Conservation (phyloP, 2,888 invertebrate species). For the Thyatira batis region DNA sequence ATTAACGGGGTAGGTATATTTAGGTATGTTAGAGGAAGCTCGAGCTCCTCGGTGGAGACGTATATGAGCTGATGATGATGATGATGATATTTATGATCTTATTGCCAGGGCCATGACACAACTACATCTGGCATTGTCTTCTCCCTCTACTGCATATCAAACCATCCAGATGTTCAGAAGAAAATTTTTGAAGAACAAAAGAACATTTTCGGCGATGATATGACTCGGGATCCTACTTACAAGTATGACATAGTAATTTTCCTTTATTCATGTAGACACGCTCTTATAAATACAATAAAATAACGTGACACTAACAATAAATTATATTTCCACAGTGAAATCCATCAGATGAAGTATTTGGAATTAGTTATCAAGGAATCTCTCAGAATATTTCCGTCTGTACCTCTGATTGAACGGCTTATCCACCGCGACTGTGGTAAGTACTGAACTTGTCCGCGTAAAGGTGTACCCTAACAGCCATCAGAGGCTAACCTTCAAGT, state of each 20-base stretch:
- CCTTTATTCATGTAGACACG: background rate
- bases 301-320: too few relatives aligned
- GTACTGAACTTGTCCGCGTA: too few relatives aligned
- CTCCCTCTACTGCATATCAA: slow-evolving; percentile 74
- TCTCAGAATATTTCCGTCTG: slow-evolving; percentile 77
- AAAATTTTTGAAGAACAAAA: slow-evolving; percentile 76
- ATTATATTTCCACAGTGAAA: slow-evolving; percentile 48
- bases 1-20: too few relatives aligned
- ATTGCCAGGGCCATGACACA: slow-evolving; percentile 80
- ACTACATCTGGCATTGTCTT: slow-evolving; percentile 82
- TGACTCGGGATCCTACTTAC: slow-evolving; percentile 57
- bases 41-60: too few relatives aligned
- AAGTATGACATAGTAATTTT: slow-evolving; percentile 40
- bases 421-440: slow-evolving; percentile 61
- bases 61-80: too few relatives aligned
- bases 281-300: background rate
- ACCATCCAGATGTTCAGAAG: slow-evolving; percentile 74
- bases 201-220: slow-evolving; percentile 61
- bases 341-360: slow-evolving; percentile 79
- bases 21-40: too few relatives aligned
- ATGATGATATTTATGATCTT: too few relatives aligned
- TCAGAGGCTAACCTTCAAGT: too few relatives aligned
- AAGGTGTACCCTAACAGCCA: too few relatives aligned
- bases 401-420: slow-evolving; percentile 71
- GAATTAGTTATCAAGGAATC: slow-evolving; percentile 79